Base-by-base conservation (phyloP, 2,113 vertebrate genomes). In the Toxotes jaculatrix region DNA sequence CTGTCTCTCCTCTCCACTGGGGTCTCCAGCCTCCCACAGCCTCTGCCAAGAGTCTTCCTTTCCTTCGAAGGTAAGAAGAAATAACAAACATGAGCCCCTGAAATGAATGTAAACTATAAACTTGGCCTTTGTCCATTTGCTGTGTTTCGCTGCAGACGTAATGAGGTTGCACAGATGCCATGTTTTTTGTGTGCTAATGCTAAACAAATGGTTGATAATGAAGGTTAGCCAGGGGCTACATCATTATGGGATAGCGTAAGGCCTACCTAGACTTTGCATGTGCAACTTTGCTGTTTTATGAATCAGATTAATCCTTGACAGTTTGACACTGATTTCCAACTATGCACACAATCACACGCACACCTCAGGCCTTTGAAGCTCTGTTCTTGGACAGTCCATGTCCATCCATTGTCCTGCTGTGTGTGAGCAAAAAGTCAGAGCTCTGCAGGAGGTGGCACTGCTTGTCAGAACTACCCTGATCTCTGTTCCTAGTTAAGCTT, bases 11-110 rank as follows among this genome's bases (percentile, higher is more conserved):
- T 94, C 81, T 55, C 84, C 82, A 69, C 72, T 31, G 72, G 82
- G n/a, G 75, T 79, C 70, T 88, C 57, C 81, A 59, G 90, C 87
- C 68, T 94, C 65, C 77, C 82, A 16, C 94, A 91, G 34, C 95
- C 94, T 13, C 85, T 84, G 83, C 94, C 95, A 4, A 91, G 95
- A 86, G 89, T 96, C 82, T 93, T 95, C 87, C 93, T 96, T 23
- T 68, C 94, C 49, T 96, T 95, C 70, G 92, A 93, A 89, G 95
- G 95, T 96, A 92, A 90, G 88, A 60, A 36, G 14, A 61, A 74
- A 69, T 27, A 65, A 55, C 36, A 27, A 82, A 79, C 71, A 56
- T 38, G 14, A 55, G 5, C 70, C 38, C 36, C 16, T 21, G 6
- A 74, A 59, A 72, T 49, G 19, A 40, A 63, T 19, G 23, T n/a